Evolutionary conservation across 1,140 invertebrate genomes (phyloP).

Genomic region (Theocolax elegans): DNA sequence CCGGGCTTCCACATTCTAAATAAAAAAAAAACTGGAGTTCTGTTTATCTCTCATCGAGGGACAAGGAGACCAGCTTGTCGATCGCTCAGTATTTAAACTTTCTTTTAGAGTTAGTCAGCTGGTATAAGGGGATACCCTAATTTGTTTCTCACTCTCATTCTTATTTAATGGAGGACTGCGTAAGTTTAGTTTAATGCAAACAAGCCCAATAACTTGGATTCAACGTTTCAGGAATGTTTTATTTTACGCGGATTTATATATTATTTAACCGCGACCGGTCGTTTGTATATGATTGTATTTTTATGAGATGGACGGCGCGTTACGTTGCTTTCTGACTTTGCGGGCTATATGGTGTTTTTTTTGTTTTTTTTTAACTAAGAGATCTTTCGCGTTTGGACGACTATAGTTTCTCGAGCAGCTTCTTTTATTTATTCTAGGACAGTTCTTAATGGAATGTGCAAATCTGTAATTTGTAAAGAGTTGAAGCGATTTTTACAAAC

Average conservation of each 20-base stretch:
- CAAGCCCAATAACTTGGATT: conserved; percentile 62
- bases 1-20: conserved; percentile 42
- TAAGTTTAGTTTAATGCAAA: conserved; percentile 24
- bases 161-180: neutral
- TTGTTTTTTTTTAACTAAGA: conserved; percentile 19
- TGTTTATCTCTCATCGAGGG: too few species aligned
- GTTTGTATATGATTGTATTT: conserved; percentile 38
- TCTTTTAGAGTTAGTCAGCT: conserved; percentile 29
- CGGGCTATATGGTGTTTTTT: conserved; percentile 49
- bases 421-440: neutral
- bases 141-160: neutral
- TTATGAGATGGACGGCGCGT: conserved; percentile 55
- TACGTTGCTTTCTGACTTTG: conserved; percentile 66
- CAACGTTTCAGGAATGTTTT: conserved; percentile 64
- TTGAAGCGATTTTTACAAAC: too few species aligned
- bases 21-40: too few species aligned
- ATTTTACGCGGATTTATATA: conserved; percentile 37
- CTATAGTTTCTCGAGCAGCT: conserved; percentile 8
- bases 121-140: conserved; percentile 16
- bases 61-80: neutral
- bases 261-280: conserved; percentile 21
- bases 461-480: too few species aligned
- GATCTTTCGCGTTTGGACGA: conserved; percentile 35
- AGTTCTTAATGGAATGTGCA: too few species aligned
- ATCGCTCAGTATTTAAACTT: conserved; percentile 38